Evolutionary conservation across 2,888 invertebrate species (phyloP).

Genomic region (Crioceris asparagi): DNA sequence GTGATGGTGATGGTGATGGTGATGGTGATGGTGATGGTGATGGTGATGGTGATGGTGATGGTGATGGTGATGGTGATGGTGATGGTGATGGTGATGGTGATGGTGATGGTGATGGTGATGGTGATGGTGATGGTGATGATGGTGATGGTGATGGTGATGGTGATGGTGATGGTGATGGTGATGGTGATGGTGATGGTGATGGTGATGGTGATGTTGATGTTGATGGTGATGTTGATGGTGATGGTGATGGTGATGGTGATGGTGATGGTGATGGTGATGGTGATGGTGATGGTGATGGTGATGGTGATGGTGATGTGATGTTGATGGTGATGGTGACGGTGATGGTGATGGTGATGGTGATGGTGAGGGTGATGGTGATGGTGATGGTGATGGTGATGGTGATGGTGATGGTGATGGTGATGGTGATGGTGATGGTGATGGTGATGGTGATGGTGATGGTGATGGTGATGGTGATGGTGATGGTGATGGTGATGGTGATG

Average conservation of each 20-base stretch:
- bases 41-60: background rate
- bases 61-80: background rate
- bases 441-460: slow-evolving; percentile 2
- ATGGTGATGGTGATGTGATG: slow-evolving; percentile 1
- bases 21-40: background rate
- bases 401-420: slow-evolving; percentile 2
- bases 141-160: background rate
- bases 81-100: background rate
- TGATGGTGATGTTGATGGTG: slow-evolving; percentile 1
- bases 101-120: background rate
- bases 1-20: background rate
- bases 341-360: too few species aligned
- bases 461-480: slow-evolving; percentile 1
- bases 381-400: slow-evolving; percentile 2
- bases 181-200: slow-evolving; percentile 1
- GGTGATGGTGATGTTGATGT: slow-evolving; percentile 1
- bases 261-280: slow-evolving; percentile 1
- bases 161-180: slow-evolving; percentile 1
- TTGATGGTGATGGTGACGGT: too few species aligned
- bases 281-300: slow-evolving; percentile 2
- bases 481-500: slow-evolving; percentile 1
- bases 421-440: slow-evolving; percentile 1
- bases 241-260: slow-evolving; percentile 1
- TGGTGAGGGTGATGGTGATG: too few species aligned
- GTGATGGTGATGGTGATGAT: background rate